Percentiles rank a stretch among this genome's conserved stretches.
These are phyloP conservation scores for Trissolcus brochymenae DNA, from an alignment of 2,888 invertebrate species.

Conservation along the genomic window DNA sequence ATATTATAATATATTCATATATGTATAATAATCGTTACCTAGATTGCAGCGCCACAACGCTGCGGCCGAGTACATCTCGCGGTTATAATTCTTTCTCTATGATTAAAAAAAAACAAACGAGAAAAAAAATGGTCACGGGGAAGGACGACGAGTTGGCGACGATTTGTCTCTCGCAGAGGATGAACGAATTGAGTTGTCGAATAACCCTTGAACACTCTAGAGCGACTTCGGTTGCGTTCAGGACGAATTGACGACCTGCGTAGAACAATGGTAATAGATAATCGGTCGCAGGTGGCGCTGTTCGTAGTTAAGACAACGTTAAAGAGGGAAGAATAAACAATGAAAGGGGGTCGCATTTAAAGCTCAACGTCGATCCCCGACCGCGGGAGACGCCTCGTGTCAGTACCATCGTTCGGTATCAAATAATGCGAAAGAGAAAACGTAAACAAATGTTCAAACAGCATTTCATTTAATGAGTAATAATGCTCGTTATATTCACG, in stretches of 20 bases:
- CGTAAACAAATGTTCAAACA: constrained; percentile 71
- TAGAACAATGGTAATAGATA: constrained; percentile 32
- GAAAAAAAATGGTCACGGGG: constrained; percentile 1
- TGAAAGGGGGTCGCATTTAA: constrained; percentile 1
- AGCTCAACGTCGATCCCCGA: constrained; percentile 30
- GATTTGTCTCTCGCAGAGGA: constrained; percentile 28
- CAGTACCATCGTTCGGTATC: constrained; percentile 21
- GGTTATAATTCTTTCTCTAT: constrained; percentile 56
- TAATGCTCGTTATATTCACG: constrained; percentile 76
- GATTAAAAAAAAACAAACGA: constrained; percentile 10
- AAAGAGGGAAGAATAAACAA: constrained; percentile 1
- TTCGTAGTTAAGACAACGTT: constrained; percentile 2
- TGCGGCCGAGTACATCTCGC: constrained; percentile 65
- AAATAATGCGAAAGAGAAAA: constrained; percentile 66
- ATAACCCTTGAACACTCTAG: too few species aligned
- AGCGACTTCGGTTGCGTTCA: too few species aligned
- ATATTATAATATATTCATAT: constrained; percentile 59
- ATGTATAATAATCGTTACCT: constrained; percentile 57
- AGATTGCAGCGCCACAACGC: constrained; percentile 65
- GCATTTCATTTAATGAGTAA: constrained; percentile 71
- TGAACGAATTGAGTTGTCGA: neutral
- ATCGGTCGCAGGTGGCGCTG: constrained; percentile 19
- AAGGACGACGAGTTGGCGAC: constrained; percentile 30
- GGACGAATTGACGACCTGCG: neutral
- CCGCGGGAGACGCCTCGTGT: constrained; percentile 57